Evolutionary conservation across 1,140 invertebrate species (phyloP).

Genomic region (Heliconius eleuchia): DNA sequence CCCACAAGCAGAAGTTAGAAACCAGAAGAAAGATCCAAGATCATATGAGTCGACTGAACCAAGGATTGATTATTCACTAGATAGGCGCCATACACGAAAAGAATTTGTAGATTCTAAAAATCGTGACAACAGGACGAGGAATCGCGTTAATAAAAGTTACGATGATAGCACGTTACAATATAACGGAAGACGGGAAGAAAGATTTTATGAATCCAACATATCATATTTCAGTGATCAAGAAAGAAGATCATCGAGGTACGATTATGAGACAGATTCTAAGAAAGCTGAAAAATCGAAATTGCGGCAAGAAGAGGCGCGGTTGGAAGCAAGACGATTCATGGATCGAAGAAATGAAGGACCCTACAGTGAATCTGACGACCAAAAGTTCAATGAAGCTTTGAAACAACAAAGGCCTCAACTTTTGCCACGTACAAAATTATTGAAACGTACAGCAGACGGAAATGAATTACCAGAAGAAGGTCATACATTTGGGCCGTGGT

Average conservation of each 20-base stretch:
- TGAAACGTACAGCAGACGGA: conserved; percentile 76
- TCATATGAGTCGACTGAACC: conserved; percentile 68
- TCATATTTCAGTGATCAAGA: conserved; percentile 78
- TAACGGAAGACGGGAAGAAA: conserved; percentile 78
- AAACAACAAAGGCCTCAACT: conserved; percentile 83
- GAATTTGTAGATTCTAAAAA: conserved; percentile 64
- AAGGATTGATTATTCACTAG: conserved; percentile 76
- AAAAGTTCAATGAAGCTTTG: conserved; percentile 83
- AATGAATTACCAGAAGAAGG: conserved; percentile 83
- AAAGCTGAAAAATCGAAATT: conserved; percentile 80
- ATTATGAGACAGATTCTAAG: conserved; percentile 82
- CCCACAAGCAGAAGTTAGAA: conserved; percentile 66
- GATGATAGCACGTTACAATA: conserved; percentile 75
- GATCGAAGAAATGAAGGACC: conserved; percentile 80
- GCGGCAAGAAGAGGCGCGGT: conserved; percentile 76
- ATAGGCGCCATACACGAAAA: conserved; percentile 66
- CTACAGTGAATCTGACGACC: conserved; percentile 83
- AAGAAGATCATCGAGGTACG: conserved; percentile 81
- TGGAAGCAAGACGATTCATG: conserved; percentile 72
- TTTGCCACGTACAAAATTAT: conserved; percentile 87
- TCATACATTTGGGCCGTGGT: conserved; percentile 92
- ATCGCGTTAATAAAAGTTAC: conserved; percentile 71
- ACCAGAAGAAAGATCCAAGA: conserved; percentile 63
- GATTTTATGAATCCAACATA: conserved; percentile 79
- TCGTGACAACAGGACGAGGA: conserved; percentile 63